phyloP scores from a whole-genome alignment of 2,113 vertebrate genomes.

The Hypocryptadius cinnamomeus region DNA sequence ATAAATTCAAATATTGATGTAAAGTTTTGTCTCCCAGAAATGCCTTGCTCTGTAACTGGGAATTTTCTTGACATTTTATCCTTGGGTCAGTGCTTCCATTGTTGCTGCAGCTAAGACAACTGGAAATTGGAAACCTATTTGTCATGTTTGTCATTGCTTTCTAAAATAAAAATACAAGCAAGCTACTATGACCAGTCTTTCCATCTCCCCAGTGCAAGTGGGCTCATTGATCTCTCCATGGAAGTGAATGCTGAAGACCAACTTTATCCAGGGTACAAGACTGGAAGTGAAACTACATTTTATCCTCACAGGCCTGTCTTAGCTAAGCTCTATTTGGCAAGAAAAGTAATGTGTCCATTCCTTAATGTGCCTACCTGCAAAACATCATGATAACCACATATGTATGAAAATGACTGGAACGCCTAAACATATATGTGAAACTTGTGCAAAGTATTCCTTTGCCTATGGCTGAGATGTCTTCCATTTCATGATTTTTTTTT shows the following conservation, averaged over 20 bases:
- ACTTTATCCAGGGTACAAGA: neutral
- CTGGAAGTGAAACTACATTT: neutral
- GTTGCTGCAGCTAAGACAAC: neutral
- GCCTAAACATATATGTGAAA: neutral
- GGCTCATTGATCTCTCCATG: neutral
- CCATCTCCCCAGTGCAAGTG: neutral
- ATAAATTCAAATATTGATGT: neutral
- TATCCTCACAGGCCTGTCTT: neutral
- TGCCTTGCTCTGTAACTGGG: neutral
- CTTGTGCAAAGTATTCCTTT: neutral
- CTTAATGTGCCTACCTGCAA: neutral
- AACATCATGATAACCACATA: neutral
- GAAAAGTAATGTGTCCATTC: neutral
- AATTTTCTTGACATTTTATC: neutral
- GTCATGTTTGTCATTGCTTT: neutral
- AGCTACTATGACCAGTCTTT: neutral
- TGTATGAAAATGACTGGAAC: neutral
- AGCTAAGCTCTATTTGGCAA: neutral
- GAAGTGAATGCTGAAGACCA: neutral
- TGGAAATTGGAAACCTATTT: conserved; percentile 23
- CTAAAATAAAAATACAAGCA: neutral
- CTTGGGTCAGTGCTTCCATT: neutral
- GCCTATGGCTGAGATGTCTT: neutral
- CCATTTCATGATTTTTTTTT: neutral
- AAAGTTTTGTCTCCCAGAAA: neutral